phyloP scores from a whole-genome alignment of 2,888 invertebrate genomes.

The Eubasilissa splendida region DNA sequence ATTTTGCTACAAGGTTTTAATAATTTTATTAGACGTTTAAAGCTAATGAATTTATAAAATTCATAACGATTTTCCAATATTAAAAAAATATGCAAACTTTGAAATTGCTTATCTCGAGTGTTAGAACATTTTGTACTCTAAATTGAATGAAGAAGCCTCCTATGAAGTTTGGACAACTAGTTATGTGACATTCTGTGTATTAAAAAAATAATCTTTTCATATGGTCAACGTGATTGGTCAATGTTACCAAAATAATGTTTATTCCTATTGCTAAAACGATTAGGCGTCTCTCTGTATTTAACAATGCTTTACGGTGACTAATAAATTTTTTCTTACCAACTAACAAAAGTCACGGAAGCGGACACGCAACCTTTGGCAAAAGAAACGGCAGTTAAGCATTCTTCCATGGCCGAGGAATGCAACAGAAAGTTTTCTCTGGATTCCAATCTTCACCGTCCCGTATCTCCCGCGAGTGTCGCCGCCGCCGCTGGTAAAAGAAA shows the following conservation, averaged over 20 bases:
- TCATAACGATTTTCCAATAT: too few relatives aligned
- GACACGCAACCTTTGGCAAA: slow-evolving; percentile 59
- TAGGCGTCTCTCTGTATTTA: neutral
- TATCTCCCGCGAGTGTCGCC: slow-evolving; percentile 2
- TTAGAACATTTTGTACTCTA: too few relatives aligned
- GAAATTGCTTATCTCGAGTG: too few relatives aligned
- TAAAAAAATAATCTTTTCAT: too few relatives aligned
- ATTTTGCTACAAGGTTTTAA: too few relatives aligned
- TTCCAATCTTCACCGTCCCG: slow-evolving; percentile 3
- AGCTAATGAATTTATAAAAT: too few relatives aligned
- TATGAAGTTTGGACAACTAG: too few relatives aligned
- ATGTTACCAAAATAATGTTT: neutral
- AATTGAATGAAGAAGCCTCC: too few relatives aligned
- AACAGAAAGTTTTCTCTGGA: slow-evolving; percentile 25
- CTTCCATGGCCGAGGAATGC: neutral
- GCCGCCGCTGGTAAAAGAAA: slow-evolving; percentile 12
- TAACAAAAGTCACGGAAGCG: slow-evolving; percentile 30
- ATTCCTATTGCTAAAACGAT: neutral
- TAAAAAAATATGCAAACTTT: too few relatives aligned
- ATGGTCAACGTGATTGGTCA: neutral
- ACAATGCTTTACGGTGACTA: slow-evolving; percentile 12
- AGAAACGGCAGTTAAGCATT: slow-evolving; percentile 1
- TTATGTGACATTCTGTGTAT: too few relatives aligned
- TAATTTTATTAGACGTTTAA: too few relatives aligned
- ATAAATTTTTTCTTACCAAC: slow-evolving; percentile 19